Percentiles rank a stretch among this genome's conserved stretches.
phyloP scores from a whole-genome alignment of 2,888 invertebrate species.

The Gymnoscelis rufifasciata region DNA sequence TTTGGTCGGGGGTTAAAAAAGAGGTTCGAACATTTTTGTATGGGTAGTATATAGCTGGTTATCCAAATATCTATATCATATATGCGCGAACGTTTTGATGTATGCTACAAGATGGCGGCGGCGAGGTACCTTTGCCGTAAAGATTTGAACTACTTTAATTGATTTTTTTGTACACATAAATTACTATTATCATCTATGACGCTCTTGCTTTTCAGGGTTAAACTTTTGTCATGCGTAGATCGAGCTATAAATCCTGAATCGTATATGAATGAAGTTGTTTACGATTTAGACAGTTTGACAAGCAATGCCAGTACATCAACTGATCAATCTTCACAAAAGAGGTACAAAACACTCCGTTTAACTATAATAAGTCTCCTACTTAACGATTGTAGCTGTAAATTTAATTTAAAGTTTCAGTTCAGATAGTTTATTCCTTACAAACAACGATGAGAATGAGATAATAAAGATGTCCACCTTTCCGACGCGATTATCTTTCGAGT shows the following conservation, averaged over 20 bases:
- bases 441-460: conserved; percentile 75
- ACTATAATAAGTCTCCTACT: too few relatives aligned
- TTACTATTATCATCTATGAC: too few relatives aligned
- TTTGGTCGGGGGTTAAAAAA: too few relatives aligned
- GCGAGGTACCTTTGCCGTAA: too few relatives aligned
- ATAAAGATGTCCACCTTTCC: conserved; percentile 56
- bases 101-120: too few relatives aligned
- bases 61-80: too few relatives aligned
- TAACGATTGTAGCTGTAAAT: too few relatives aligned
- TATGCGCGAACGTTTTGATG: too few relatives aligned
- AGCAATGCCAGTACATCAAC: conserved; percentile 18
- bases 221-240: conserved; percentile 83
- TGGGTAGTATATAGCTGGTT: too few relatives aligned
- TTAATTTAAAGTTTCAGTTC: conserved; percentile 50
- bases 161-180: too few relatives aligned
- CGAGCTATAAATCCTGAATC: conserved; percentile 81
- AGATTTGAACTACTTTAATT: too few relatives aligned
- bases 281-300: conserved; percentile 79
- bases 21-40: too few relatives aligned
- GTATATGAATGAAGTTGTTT: conserved; percentile 82
- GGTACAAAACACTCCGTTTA: conserved; percentile 36
- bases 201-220: conserved; percentile 66
- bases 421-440: conserved; percentile 56
- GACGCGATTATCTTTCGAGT: conserved; percentile 84
- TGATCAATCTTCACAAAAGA: conserved; percentile 50